Evolutionary conservation across 1,140 invertebrate species (phyloP), one percentile per base, ranked within the genome.

Genomic region (Drosophila tropicalis): DNA sequence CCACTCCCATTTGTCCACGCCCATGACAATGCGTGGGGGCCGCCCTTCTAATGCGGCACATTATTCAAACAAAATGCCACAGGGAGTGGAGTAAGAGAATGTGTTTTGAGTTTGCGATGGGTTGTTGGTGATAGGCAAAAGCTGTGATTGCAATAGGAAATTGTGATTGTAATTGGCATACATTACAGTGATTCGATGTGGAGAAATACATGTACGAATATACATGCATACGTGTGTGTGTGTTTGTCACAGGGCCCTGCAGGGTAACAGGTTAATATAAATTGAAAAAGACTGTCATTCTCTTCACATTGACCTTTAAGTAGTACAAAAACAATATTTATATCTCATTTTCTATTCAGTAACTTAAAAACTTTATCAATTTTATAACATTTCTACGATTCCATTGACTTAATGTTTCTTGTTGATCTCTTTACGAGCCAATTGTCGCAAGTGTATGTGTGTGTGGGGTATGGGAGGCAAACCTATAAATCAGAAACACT

Each of bases 21-120:
- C 44, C 17, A 51, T 51, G 44, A 5, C 44, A 22, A 22, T 51
- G 17, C 44, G 44, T 51, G 17, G 17, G 44, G 44, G 12, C 56
- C 62, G 68, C 57, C 32, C 63, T 72, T 70, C 67, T 82, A 85
- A 86, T 89, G 79, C 80, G 84, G 41, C 83, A 83, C 84, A 86
- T 89, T 79, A 83, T 79, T 86, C 83, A 86, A 87, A 69, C 76
- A 67, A 69, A 84, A 81, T 72, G 67, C 65, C 66, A 58, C 32
- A 15, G 58, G 51, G 51, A 55, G 36, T 10, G 39, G 39, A 57
- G 63, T 36, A 41, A 67, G 29, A 6, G 40, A 29, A 13, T 12
- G 44, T 41, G 60, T 29, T 15, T 29, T 9, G 40, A 2, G 62
- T 39, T 47, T 39, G 13, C 40, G 58, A 55, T 39, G 39, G 57